Evolutionary conservation across 1,140 invertebrate species (phyloP).

Genomic region (Bombus ignitus): DNA sequence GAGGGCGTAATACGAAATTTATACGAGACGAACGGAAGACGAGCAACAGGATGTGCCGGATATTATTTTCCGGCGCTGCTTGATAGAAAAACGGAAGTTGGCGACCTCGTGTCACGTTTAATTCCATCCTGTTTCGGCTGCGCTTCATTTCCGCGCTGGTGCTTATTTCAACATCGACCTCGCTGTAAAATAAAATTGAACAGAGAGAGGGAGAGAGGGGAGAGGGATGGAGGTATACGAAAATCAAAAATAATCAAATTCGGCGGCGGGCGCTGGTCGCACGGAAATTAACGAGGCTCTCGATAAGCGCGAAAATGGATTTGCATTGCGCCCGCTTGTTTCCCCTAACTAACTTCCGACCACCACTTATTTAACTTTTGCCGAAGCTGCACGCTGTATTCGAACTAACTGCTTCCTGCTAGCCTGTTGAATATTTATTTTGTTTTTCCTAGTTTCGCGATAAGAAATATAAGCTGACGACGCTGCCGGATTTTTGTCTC

Average conservation of each 20-base stretch:
- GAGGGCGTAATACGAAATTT: conserved; percentile 25
- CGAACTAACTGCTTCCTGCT: background rate
- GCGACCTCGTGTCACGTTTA: conserved; percentile 26
- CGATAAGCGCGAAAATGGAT: conserved; percentile 50
- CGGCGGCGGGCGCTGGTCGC: background rate
- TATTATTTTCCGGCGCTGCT: conserved; percentile 27
- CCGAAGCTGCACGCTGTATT: background rate
- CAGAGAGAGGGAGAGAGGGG: background rate
- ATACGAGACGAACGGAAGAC: conserved; percentile 15
- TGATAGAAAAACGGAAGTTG: conserved; percentile 12
- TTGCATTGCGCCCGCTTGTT: conserved; percentile 40
- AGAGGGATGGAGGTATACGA: background rate
- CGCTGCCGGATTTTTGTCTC: background rate
- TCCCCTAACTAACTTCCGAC: conserved; percentile 39
- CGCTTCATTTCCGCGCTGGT: conserved; percentile 7
- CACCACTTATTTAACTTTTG: conserved; percentile 39
- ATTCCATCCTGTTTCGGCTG: conserved; percentile 6
- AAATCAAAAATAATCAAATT: conserved; percentile 36
- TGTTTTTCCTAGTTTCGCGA: background rate
- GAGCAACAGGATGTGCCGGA: conserved; percentile 41
- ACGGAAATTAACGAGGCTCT: conserved; percentile 39
- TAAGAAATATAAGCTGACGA: conserved; percentile 10
- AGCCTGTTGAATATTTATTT: conserved; percentile 39
- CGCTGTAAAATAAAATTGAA: background rate
- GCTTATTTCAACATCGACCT: background rate